Evolutionary conservation across 2,888 invertebrate species (phyloP).

Genomic region (Synergus laeviventris): DNA sequence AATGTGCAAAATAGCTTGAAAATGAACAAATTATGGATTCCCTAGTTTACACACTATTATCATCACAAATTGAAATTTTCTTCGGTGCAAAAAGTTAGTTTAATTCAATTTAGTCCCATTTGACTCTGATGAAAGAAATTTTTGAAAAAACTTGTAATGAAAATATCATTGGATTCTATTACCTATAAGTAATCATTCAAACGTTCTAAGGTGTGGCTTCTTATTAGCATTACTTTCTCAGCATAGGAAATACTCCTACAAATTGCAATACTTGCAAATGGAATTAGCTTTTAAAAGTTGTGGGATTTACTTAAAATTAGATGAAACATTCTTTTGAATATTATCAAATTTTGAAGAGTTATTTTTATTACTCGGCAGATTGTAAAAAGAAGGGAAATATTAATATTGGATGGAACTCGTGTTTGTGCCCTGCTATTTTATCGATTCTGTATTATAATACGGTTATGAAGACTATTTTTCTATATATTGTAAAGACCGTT

Average conservation of each 20-base stretch:
- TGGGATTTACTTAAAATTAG: not conserved
- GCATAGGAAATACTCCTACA: not conserved
- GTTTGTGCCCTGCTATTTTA: conserved; percentile 28
- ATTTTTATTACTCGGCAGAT: not conserved
- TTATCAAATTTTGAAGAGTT: not conserved
- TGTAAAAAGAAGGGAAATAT: not conserved
- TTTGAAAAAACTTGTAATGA: not conserved
- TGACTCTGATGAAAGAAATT: not conserved
- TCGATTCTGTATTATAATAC: not conserved
- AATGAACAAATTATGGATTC: conserved; percentile 58
- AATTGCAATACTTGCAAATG: not conserved
- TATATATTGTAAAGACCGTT: not conserved
- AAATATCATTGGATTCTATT: conserved; percentile 15
- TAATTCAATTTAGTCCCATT: not conserved
- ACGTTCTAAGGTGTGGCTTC: not conserved
- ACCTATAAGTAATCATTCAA: not conserved
- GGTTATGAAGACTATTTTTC: not conserved
- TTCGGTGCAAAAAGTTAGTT: not conserved
- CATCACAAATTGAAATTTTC: conserved; percentile 17
- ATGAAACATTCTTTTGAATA: not conserved
- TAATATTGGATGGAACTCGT: not conserved
- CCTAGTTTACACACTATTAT: conserved; percentile 20
- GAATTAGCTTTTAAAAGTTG: not conserved
- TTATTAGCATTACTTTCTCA: not conserved
- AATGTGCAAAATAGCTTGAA: conserved; percentile 59